Conservation (phyloP, 2,113 vertebrate species). For the Atrichornis clamosus region DNA sequence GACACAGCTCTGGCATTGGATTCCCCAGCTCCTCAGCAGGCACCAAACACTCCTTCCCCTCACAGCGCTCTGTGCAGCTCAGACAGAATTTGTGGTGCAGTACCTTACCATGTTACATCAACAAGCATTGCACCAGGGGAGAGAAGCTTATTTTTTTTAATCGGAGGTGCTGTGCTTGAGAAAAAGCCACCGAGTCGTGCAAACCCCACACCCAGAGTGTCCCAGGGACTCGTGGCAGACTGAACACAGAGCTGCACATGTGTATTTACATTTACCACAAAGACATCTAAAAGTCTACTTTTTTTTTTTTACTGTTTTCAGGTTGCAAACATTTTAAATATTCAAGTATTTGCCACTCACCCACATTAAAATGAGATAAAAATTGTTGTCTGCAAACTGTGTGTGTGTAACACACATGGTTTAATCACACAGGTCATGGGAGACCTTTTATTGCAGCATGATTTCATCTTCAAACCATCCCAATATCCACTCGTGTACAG, state of each 20-base stretch:
- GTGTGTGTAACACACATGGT: not conserved
- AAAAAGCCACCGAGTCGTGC: not conserved
- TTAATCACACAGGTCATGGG: not conserved
- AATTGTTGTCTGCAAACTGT: not conserved
- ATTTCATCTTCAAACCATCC: constrained; percentile 55
- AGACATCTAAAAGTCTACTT: rapidly evolving
- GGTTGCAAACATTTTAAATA: not conserved
- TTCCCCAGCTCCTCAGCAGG: not conserved
- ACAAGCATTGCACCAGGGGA: not conserved
- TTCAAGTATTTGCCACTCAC: not conserved
- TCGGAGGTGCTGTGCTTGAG: not conserved
- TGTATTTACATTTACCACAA: rapidly evolving
- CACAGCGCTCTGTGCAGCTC: rapidly evolving
- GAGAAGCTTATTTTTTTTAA: not conserved
- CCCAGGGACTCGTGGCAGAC: rapidly evolving
- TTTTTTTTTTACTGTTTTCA: not conserved
- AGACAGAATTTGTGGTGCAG: not conserved
- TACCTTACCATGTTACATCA: not conserved
- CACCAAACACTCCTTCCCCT: not conserved
- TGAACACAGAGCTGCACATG: rapidly evolving
- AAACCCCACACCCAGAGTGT: not conserved
- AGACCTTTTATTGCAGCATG: not conserved
- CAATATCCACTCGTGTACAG: constrained; percentile 10
- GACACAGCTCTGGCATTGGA: not conserved
- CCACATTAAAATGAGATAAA: not conserved